These are phyloP conservation scores for Drosophila buzzatii DNA, from an alignment of 2,888 invertebrate species.

Conservation along the genomic window DNA sequence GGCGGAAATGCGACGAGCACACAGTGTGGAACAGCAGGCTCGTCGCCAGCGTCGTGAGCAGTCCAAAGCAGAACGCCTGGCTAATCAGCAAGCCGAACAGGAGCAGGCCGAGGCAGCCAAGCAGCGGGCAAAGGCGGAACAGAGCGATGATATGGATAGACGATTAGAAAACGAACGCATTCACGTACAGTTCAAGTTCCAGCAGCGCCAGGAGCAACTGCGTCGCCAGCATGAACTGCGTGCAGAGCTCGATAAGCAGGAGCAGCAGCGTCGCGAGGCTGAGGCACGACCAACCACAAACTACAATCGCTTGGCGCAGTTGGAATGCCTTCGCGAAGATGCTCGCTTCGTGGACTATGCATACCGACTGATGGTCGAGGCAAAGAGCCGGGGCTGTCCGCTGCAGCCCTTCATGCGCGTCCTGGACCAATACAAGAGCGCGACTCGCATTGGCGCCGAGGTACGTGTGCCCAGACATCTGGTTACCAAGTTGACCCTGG, in stretches of 20 bases:
- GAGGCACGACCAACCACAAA: conserved; percentile 66
- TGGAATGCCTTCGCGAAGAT: conserved; percentile 72
- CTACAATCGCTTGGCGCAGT: conserved; percentile 63
- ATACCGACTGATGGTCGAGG: conserved; percentile 63
- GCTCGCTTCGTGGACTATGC: conserved; percentile 67
- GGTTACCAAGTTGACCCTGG: conserved; percentile 77
- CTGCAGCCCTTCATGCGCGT: conserved; percentile 74
- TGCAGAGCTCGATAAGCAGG: conserved; percentile 62
- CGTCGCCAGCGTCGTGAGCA: conserved; percentile 74
- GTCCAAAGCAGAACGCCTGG: conserved; percentile 76
- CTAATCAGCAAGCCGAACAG: conserved; percentile 76
- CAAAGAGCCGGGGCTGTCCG: conserved; percentile 68
- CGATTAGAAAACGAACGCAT: conserved; percentile 76
- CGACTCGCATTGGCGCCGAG: conserved; percentile 75
- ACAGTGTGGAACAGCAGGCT: conserved; percentile 82
- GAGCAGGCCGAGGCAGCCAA: conserved; percentile 64
- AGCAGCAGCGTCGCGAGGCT: conserved; percentile 63
- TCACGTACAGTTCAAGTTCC: conserved; percentile 55
- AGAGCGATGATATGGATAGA: conserved; percentile 69
- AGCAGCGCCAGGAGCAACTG: conserved; percentile 56
- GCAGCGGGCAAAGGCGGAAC: conserved; percentile 57
- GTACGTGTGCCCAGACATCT: conserved; percentile 76
- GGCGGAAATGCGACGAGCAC: conserved; percentile 85
- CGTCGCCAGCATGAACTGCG: conserved; percentile 46
- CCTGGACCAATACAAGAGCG: conserved; percentile 73